phyloP scores from a whole-genome alignment of 2,888 invertebrate genomes.

The Lochmaea capreae region DNA sequence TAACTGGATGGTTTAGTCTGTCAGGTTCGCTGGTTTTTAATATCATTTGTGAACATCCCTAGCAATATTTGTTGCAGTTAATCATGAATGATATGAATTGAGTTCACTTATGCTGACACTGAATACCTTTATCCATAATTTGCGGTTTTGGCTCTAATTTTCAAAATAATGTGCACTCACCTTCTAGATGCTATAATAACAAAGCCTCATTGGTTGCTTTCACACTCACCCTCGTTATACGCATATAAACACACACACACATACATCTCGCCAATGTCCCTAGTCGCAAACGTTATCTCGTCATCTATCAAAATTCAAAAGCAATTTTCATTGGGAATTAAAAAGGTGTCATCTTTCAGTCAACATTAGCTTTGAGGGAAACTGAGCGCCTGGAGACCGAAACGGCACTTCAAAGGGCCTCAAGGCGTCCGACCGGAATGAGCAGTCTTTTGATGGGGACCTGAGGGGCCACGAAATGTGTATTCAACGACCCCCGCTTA shows the following conservation, averaged over 20 bases:
- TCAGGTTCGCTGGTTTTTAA: too few relatives aligned
- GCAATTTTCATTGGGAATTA: conserved; percentile 65
- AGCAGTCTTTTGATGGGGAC: conserved; percentile 59
- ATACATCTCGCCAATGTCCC: conserved; percentile 34
- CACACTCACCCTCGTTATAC: conserved; percentile 29
- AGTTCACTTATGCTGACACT: too few relatives aligned
- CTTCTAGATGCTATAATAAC: conserved; percentile 15
- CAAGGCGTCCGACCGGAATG: conserved; percentile 63
- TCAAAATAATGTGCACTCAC: not conserved
- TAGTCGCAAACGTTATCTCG: conserved; percentile 53
- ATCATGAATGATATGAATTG: too few relatives aligned
- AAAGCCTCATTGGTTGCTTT: conserved; percentile 30
- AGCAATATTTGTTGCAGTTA: too few relatives aligned
- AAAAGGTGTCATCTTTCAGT: conserved; percentile 64
- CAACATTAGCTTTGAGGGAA: conserved; percentile 59
- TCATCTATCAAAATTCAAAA: conserved; percentile 63
- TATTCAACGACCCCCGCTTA: conserved; percentile 48
- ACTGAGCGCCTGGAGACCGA: conserved; percentile 52
- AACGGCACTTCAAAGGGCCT: conserved; percentile 59
- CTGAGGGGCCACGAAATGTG: conserved; percentile 39
- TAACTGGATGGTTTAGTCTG: too few relatives aligned
- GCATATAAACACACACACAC: conserved; percentile 18
- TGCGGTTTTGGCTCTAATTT: too few relatives aligned
- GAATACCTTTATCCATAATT: too few relatives aligned
- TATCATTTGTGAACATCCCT: too few relatives aligned